A percentile compares a stretch with the other conserved stretches of the same genome.
Evolutionary conservation across 2,113 vertebrate species (phyloP).

Genomic region (Lophura nycthemera): DNA sequence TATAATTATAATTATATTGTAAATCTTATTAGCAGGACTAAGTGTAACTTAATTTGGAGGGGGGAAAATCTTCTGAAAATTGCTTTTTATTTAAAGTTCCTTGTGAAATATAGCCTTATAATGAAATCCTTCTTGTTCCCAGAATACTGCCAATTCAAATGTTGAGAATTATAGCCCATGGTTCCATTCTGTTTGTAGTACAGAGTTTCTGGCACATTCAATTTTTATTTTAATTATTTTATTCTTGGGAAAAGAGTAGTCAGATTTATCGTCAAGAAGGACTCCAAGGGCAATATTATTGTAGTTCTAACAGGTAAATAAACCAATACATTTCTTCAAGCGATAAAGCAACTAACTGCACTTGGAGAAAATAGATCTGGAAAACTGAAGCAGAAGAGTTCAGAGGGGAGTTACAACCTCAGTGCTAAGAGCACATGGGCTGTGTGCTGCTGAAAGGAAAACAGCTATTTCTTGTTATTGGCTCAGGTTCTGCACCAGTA

Average conservation of each 20-base stretch:
- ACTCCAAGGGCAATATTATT: slow-evolving; percentile 77
- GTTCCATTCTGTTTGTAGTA: slow-evolving; percentile 66
- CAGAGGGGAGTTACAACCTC: slow-evolving; percentile 8
- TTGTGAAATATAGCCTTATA: slow-evolving; percentile 72
- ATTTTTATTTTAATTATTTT: slow-evolving; percentile 80
- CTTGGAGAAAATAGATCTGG: slow-evolving; percentile 63
- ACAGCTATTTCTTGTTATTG: not conserved
- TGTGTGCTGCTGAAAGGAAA: not conserved
- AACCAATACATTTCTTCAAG: slow-evolving; percentile 71
- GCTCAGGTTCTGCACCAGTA: not conserved
- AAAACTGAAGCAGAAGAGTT: slow-evolving; percentile 43
- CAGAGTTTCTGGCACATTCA: slow-evolving; percentile 63
- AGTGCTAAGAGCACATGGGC: slow-evolving; percentile 12
- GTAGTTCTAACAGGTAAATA: slow-evolving; percentile 75
- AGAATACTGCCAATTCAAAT: slow-evolving; percentile 56
- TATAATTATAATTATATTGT: not conserved
- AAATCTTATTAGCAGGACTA: not conserved
- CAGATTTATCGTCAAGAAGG: slow-evolving; percentile 73
- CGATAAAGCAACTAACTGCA: slow-evolving; percentile 67
- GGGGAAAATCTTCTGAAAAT: slow-evolving; percentile 18
- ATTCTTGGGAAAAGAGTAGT: slow-evolving; percentile 60
- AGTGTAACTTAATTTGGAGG: slow-evolving; percentile 14
- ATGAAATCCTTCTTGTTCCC: slow-evolving; percentile 68
- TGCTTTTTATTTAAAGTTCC: slow-evolving; percentile 52
- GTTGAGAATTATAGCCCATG: slow-evolving; percentile 69